These are phyloP conservation scores for Marcusenius ussheri DNA, from an alignment of 2,113 vertebrate species.

Conservation along the genomic window DNA sequence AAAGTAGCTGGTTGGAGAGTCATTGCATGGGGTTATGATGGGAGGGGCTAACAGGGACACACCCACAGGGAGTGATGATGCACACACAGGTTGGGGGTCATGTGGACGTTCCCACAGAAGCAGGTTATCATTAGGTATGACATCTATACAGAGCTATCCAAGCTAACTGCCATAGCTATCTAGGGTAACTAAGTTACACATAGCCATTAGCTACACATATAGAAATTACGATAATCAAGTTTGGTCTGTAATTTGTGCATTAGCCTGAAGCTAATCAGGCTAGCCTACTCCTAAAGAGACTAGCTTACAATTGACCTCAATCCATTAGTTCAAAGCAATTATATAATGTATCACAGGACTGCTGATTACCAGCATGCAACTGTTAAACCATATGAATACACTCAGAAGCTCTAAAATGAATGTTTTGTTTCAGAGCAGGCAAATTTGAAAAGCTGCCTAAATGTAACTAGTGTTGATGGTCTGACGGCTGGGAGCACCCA, in stretches of 20 bases:
- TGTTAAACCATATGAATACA: neutral
- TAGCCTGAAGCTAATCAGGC: neutral
- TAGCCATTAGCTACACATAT: neutral
- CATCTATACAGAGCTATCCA: neutral
- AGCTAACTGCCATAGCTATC: neutral
- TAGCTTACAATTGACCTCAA: neutral
- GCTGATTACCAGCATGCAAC: neutral
- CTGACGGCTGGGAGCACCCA: neutral
- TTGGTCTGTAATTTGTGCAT: neutral
- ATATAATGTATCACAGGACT: neutral
- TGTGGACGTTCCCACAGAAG: neutral
- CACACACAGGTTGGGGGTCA: neutral
- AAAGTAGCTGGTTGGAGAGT: neutral
- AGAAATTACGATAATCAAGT: neutral
- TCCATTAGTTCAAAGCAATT: neutral
- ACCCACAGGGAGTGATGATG: neutral
- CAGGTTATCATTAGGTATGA: neutral
- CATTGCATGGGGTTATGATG: neutral
- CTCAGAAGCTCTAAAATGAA: neutral
- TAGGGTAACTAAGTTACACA: neutral
- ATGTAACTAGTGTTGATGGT: neutral
- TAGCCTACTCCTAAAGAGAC: neutral
- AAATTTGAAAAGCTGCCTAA: neutral
- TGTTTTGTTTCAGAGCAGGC: neutral
- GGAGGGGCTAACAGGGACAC: neutral